Conservation (phyloP, 2,888 invertebrate species). For the Tachina grossa region DNA sequence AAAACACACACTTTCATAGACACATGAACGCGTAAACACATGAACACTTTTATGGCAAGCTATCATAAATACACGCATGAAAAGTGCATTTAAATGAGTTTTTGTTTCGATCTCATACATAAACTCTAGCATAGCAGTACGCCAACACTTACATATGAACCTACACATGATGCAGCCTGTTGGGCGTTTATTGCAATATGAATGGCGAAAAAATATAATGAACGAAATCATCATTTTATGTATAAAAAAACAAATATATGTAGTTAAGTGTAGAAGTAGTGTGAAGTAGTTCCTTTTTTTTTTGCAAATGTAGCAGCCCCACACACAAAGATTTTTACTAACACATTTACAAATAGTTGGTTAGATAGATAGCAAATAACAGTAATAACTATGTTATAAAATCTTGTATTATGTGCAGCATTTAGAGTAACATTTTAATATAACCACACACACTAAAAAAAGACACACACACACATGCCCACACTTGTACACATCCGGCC, state of each 20-base stretch:
- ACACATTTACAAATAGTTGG: conserved; percentile 5
- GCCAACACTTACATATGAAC: conserved; percentile 8
- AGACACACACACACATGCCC: background rate
- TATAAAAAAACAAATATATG: conserved; percentile 41
- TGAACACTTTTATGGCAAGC: conserved; percentile 2
- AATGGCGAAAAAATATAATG: background rate
- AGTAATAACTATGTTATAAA: conserved; percentile 45
- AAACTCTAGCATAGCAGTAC: background rate
- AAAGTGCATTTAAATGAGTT: conserved; percentile 60
- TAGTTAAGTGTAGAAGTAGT: conserved; percentile 46
- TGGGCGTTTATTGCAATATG: conserved; percentile 41
- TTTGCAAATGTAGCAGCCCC: conserved; percentile 34
- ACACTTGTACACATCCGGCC: background rate
- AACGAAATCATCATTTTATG: conserved; percentile 53
- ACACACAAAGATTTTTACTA: background rate
- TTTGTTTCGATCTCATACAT: conserved; percentile 32
- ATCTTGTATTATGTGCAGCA: conserved; percentile 48
- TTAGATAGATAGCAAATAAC: conserved; percentile 31
- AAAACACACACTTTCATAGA: background rate
- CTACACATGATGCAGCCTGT: conserved; percentile 34
- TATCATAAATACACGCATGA: conserved; percentile 54
- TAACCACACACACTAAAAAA: background rate
- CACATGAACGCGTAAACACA: background rate
- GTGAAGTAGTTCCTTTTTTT: conserved; percentile 39
- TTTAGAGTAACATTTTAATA: background rate